Percentiles rank a stretch among this genome's conserved stretches.
phyloP scores from a whole-genome alignment of 1,140 invertebrate genomes.

The Megalopta genalis region DNA sequence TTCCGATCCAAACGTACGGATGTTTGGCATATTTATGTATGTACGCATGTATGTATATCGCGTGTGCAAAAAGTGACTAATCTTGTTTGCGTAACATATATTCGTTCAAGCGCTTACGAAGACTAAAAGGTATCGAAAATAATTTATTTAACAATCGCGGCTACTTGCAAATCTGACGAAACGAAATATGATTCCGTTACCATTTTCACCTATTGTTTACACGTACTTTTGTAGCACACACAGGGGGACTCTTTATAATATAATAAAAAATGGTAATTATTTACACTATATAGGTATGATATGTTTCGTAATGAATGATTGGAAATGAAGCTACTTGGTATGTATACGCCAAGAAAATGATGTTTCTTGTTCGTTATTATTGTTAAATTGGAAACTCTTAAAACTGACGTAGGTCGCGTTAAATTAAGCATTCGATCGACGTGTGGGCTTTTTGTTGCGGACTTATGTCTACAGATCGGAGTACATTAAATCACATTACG shows the following conservation, averaged over 20 bases:
- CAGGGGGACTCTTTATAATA: neutral
- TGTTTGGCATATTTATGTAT: neutral
- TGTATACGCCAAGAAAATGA: neutral
- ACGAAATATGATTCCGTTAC: neutral
- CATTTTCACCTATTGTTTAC: neutral
- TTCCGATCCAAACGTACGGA: neutral
- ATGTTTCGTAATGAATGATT: conserved; percentile 7
- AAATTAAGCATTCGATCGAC: neutral
- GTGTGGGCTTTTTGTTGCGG: neutral
- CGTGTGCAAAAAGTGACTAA: neutral
- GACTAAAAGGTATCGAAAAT: neutral
- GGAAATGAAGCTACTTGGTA: neutral
- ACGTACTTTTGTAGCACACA: no score
- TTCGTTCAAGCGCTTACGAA: neutral
- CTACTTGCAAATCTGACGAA: neutral
- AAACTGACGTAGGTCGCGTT: neutral
- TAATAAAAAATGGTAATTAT: conserved; percentile 6
- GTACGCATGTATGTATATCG: no score
- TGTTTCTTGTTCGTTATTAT: neutral
- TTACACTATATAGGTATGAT: conserved; percentile 9
- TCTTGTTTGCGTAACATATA: neutral
- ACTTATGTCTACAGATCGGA: neutral
- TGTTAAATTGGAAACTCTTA: neutral
- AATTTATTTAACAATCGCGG: neutral
- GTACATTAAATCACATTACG: neutral